Percentiles rank a stretch among this genome's conserved stretches.
Evolutionary conservation across 2,797 vertebrate genomes (phyloP).

Genomic region (Poeciliopsis gracilis): DNA sequence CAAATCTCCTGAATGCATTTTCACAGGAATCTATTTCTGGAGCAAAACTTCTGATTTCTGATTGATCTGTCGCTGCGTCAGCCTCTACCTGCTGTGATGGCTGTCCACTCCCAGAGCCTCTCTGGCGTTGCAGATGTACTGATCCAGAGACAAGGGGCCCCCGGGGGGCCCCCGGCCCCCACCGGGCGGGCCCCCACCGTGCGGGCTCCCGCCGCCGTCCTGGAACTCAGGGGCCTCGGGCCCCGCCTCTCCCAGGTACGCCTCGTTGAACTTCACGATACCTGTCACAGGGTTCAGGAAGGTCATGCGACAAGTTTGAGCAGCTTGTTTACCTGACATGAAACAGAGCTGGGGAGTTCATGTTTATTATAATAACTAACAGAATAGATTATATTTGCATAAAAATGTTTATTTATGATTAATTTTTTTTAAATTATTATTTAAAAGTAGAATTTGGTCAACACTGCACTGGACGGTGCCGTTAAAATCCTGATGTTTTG

Average conservation of each 20-base stretch:
- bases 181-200: slow-evolving; percentile 64
- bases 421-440: no score
- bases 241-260: slow-evolving; percentile 85
- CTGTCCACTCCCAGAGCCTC: slow-evolving; percentile 91
- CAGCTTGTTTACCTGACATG: not conserved
- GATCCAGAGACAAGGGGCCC: slow-evolving; percentile 81
- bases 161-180: no score
- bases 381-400: no score
- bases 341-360: not conserved
- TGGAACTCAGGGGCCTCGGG: slow-evolving; percentile 64
- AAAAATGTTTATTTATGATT: no score
- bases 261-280: slow-evolving; percentile 93
- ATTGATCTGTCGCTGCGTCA: not conserved
- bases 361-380: not conserved
- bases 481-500: not conserved
- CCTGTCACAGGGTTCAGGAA: slow-evolving; percentile 73
- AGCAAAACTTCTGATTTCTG: not conserved
- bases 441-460: not conserved
- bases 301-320: not conserved
- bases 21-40: not conserved
- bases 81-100: slow-evolving; percentile 83
- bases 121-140: slow-evolving; percentile 85
- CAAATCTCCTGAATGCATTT: not conserved
- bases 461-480: not conserved
- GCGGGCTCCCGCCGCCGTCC: slow-evolving; percentile 69